A percentile compares a stretch with the other conserved stretches of the same genome.
These are phyloP conservation scores for Pinna nobilis DNA, from an alignment of 1,140 invertebrate genomes.

Conservation along the genomic window DNA sequence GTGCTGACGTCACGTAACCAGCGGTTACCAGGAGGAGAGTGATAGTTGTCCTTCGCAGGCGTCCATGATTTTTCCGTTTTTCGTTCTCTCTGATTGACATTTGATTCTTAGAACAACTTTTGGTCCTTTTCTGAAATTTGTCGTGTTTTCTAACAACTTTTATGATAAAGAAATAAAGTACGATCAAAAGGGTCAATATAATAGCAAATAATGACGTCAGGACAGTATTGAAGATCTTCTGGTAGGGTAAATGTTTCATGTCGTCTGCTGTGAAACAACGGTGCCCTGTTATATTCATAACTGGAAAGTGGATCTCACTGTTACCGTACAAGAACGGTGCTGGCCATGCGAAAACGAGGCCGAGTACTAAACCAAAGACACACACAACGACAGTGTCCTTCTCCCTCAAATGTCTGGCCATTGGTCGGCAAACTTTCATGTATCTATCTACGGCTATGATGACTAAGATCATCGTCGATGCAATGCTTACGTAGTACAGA, in stretches of 20 bases:
- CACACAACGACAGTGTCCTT: slow-evolving; percentile 39
- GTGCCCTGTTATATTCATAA: not conserved
- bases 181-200: not conserved
- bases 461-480: slow-evolving; percentile 41
- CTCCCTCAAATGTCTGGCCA: slow-evolving; percentile 16
- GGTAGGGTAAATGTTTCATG: slow-evolving; percentile 4
- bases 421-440: slow-evolving; percentile 50
- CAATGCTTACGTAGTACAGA: slow-evolving; percentile 50
- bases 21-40: slow-evolving; percentile 5
- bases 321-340: slow-evolving; percentile 50
- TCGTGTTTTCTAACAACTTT: not conserved
- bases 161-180: slow-evolving; percentile 3
- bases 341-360: slow-evolving; percentile 47
- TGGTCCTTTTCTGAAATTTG: not conserved
- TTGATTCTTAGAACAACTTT: not conserved
- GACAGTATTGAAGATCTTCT: not conserved
- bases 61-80: not conserved
- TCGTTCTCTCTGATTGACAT: not conserved
- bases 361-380: slow-evolving; percentile 19
- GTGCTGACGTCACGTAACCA: not conserved
- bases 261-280: slow-evolving; percentile 15
- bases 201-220: not conserved
- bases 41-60: not conserved
- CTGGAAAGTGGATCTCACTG: slow-evolving; percentile 5
- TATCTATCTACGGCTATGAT: slow-evolving; percentile 56